Conservation (phyloP, 2,888 invertebrate genomes). For the Parochlus steinenii region DNA sequence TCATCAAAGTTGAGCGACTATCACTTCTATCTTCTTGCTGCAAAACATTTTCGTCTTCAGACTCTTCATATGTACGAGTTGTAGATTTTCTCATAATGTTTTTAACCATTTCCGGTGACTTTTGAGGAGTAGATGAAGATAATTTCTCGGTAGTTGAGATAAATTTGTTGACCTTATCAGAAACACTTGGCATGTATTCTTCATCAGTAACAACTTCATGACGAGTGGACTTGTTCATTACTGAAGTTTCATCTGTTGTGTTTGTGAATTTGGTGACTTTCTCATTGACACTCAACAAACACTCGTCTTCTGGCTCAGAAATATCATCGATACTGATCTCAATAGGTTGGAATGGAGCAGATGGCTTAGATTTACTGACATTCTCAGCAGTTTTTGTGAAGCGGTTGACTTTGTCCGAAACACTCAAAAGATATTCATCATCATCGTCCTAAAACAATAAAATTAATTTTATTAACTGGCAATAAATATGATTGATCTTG, state of each 20-base stretch:
- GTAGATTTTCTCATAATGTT: constrained; percentile 19
- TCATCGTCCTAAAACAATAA: constrained; percentile 35
- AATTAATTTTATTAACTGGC: constrained; percentile 38
- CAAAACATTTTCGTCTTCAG: constrained; percentile 13
- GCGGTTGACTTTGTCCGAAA: constrained; percentile 51
- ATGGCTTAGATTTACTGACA: constrained; percentile 27
- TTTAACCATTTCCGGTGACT: constrained; percentile 33
- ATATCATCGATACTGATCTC: constrained; percentile 14
- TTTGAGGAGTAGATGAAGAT: constrained; percentile 25
- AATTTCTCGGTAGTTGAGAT: constrained; percentile 42
- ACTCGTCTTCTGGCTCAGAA: constrained; percentile 23
- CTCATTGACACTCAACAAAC: constrained; percentile 43
- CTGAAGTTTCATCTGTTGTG: constrained; percentile 35
- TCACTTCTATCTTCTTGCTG: constrained; percentile 16
- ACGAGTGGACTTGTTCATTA: constrained; percentile 21
- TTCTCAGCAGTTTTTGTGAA: constrained; percentile 40
- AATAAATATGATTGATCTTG: constrained; percentile 36
- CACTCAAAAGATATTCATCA: constrained; percentile 47
- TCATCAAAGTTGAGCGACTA: not conserved
- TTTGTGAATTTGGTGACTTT: constrained; percentile 46
- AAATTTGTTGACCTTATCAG: constrained; percentile 47
- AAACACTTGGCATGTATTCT: constrained; percentile 43
- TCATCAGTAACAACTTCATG: constrained; percentile 39
- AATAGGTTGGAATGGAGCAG: constrained; percentile 16
- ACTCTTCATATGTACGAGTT: constrained; percentile 15